These are phyloP conservation scores for Agapornis roseicollis DNA, from an alignment of 2,113 vertebrate genomes.

Conservation along the genomic window DNA sequence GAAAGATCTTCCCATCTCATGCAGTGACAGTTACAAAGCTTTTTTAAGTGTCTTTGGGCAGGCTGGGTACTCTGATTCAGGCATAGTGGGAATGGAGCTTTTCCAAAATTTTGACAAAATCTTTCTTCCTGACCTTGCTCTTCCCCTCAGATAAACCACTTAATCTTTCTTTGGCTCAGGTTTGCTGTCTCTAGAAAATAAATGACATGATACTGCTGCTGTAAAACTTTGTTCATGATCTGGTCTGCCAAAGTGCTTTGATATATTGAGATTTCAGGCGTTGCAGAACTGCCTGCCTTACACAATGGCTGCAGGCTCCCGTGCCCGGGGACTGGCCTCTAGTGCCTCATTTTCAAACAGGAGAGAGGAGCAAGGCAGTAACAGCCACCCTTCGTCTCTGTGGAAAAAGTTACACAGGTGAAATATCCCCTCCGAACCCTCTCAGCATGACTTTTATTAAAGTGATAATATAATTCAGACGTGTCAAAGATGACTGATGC, in stretches of 20 bases:
- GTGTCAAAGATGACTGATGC: accelerated
- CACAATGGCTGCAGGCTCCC: neutral
- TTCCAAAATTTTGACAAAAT: neutral
- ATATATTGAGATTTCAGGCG: neutral
- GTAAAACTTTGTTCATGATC: neutral
- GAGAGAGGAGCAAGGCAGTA: neutral
- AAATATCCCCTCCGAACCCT: neutral
- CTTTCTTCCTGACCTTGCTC: neutral
- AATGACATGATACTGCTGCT: neutral
- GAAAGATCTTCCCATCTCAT: neutral
- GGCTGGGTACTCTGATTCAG: neutral
- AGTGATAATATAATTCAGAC: neutral
- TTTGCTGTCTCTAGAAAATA: conserved; percentile 1
- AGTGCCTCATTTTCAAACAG: neutral
- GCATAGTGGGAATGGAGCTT: neutral
- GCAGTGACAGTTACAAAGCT: neutral
- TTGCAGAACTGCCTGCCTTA: neutral
- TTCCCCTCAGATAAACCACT: neutral
- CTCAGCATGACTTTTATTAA: neutral
- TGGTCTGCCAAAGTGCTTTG: neutral
- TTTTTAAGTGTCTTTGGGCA: neutral
- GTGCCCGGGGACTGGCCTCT: neutral
- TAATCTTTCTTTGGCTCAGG: neutral
- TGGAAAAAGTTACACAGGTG: neutral
- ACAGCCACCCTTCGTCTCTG: neutral